Evolutionary conservation across 2,113 vertebrate genomes (phyloP), one percentile per base, ranked within the genome.

Genomic region (Neoarius graeffei): DNA sequence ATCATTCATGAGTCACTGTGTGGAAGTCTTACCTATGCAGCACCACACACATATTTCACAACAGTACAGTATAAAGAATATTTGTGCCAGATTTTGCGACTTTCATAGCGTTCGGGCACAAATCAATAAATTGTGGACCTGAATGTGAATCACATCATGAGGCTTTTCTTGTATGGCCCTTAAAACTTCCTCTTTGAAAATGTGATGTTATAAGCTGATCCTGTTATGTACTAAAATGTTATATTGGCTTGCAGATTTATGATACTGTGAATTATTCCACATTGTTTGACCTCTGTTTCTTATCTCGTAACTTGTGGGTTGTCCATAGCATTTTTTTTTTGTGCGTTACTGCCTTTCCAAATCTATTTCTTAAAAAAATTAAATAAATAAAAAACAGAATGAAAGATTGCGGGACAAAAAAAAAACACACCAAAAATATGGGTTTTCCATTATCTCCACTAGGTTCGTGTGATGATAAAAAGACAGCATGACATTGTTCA

Each of bases 401-500:
- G 76, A 82, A 62, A 62, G 57, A 48, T 30, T 35, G 56, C 60
- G 17, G 54, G 14, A 5, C 27, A 42, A 81, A 81, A 60, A 81
- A 15, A 7, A 14, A 9, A 7, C 9, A 69, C 13, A 79, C 0
- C 17, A 9, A 81, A 57, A 56, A 81, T 30, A 81, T 10, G 80
- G 23, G 14, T 81, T 82, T 82, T 62, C 80, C 80, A 82, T 82
- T 82, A 82, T 62, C 57, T 62, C 10, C 80, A 42, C 57, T 82
- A 82, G 79, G 27, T 48, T 30, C n/a, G 42, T 82, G 80, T 82
- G 57, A 62, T 82, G 57, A 42, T 62, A 82, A 82, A 81, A 82
- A 23, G 80, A 25, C 80, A 62, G 57, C 80, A 82, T 82, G 57
- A 62, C 59, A 82, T 82, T 82, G 19, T 60, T 81, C 59, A 42